Conservation (phyloP, 2,888 invertebrate genomes). For the Diadromus collaris region DNA sequence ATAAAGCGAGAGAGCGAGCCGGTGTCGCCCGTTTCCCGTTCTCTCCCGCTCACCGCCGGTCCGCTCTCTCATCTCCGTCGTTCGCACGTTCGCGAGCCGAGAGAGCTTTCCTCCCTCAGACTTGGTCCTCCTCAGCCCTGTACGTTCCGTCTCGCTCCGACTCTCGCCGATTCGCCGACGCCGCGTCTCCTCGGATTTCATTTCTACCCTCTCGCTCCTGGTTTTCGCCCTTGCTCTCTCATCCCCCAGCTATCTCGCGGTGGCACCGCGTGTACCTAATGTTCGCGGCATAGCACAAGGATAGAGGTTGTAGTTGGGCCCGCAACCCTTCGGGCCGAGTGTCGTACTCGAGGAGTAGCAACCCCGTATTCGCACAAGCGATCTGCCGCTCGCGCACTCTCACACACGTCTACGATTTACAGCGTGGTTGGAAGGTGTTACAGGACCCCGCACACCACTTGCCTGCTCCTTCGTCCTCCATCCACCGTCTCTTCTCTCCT, state of each 20-base stretch:
- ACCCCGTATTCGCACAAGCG: constrained; percentile 3
- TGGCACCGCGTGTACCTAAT: constrained; percentile 63
- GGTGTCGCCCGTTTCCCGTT: constrained; percentile 48
- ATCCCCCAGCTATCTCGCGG: constrained; percentile 15
- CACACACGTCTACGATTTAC: constrained; percentile 9
- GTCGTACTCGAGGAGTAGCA: constrained; percentile 31
- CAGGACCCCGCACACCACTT: constrained; percentile 5
- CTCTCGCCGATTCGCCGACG: constrained; percentile 2
- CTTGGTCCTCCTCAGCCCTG: constrained; percentile 27
- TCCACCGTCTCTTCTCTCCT: constrained; percentile 11
- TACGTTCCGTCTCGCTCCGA: constrained; percentile 23
- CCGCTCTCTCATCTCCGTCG: constrained; percentile 21
- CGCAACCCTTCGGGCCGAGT: constrained; percentile 41
- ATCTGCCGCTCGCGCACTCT: not conserved
- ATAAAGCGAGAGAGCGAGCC: constrained; percentile 52
- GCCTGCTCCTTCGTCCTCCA: constrained; percentile 12
- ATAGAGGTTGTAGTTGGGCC: constrained; percentile 45
- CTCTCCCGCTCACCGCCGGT: constrained; percentile 18
- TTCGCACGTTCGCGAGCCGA: constrained; percentile 42
- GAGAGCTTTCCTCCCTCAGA: constrained; percentile 40
- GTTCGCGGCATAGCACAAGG: constrained; percentile 49
- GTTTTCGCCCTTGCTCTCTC: constrained; percentile 22
- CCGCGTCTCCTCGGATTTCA: constrained; percentile 38
- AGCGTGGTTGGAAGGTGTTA: constrained; percentile 23
- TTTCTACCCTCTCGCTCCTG: constrained; percentile 35